Conservation (phyloP, 1,140 invertebrate species). For the Matsumurasca onukii region DNA sequence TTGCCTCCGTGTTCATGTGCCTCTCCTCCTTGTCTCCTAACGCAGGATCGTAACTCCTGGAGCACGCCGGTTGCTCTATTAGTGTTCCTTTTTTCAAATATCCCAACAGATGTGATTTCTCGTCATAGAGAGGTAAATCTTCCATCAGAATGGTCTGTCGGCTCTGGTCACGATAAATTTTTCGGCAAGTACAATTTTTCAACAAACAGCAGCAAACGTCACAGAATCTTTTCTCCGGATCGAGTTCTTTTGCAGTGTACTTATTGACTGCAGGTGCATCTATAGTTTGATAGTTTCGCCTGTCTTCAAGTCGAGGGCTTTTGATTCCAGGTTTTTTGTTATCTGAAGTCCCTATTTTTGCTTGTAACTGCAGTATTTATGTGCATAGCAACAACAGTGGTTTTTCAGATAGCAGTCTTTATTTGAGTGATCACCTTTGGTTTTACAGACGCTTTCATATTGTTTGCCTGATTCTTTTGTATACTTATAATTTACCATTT, state of each 20-base stretch:
- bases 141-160: not conserved
- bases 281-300: too few relatives aligned
- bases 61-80: not conserved
- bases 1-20: too few relatives aligned
- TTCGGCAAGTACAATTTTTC: not conserved
- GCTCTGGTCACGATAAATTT: not conserved
- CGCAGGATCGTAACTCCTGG: not conserved
- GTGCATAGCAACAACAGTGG: constrained; percentile 12
- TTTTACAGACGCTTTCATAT: not conserved
- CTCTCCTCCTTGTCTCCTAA: not conserved
- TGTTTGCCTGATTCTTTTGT: not conserved
- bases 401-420: constrained; percentile 7
- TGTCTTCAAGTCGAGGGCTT: too few relatives aligned
- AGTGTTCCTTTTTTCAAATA: constrained; percentile 11
- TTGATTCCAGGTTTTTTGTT: too few relatives aligned
- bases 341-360: too few relatives aligned
- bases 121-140: constrained; percentile 17
- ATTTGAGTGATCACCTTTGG: not conserved
- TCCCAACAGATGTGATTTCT: not conserved
- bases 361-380: too few relatives aligned
- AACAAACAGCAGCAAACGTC: not conserved
- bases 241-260: too few relatives aligned
- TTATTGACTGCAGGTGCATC: too few relatives aligned
- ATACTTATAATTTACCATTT: not conserved
- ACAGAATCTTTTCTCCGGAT: not conserved